Conservation (phyloP, 2,888 invertebrate genomes). For the Emesis castigata region DNA sequence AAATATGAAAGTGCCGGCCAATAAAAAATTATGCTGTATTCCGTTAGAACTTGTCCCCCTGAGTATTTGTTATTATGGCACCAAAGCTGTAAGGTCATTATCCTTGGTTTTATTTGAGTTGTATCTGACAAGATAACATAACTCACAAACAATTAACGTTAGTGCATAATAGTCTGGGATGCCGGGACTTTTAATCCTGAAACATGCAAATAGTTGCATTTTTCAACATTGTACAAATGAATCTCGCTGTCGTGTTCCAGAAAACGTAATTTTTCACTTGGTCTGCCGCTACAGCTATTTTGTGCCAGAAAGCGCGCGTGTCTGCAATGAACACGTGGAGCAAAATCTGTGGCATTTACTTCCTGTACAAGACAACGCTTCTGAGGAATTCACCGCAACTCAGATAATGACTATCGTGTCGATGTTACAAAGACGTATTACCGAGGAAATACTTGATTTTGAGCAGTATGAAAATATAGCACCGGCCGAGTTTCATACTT, state of each 20-base stretch:
- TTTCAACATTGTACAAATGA: constrained; percentile 40
- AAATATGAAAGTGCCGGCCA: background rate
- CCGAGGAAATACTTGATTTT: constrained; percentile 26
- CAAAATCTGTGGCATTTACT: constrained; percentile 40
- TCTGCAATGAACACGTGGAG: constrained; percentile 41
- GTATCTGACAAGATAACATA: constrained; percentile 8
- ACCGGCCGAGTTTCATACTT: background rate
- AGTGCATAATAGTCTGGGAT: background rate
- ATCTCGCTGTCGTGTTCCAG: constrained; percentile 30
- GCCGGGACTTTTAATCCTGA: background rate
- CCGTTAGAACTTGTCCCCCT: background rate
- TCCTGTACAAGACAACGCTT: constrained; percentile 33
- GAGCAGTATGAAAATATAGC: constrained; percentile 4
- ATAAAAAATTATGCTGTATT: background rate
- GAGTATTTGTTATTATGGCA: background rate
- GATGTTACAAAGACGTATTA: constrained; percentile 29
- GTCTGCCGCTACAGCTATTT: constrained; percentile 32
- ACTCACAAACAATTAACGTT: background rate
- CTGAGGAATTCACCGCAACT: constrained; percentile 36
- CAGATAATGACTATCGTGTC: constrained; percentile 30
- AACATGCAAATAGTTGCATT: constrained; percentile 23
- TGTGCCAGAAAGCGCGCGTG: constrained; percentile 38
- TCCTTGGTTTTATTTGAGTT: background rate
- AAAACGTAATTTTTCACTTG: constrained; percentile 29
- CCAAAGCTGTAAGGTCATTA: background rate